Conservation (phyloP, 2,113 vertebrate genomes). For the Loxodonta africana region DNA sequence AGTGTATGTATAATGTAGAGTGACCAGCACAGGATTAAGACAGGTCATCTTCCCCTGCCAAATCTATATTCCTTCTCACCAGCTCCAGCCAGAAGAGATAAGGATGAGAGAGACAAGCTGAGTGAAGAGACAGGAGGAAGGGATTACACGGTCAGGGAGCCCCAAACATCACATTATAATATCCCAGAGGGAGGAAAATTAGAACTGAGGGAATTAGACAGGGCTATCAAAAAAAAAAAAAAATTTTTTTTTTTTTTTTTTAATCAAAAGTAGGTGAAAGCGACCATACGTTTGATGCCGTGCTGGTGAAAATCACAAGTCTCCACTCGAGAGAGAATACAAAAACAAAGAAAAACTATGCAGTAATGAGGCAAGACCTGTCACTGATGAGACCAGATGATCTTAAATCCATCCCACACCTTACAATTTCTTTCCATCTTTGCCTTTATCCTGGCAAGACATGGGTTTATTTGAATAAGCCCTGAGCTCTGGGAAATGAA, state of each 20-base stretch:
- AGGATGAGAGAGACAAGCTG: not conserved
- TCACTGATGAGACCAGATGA: not conserved
- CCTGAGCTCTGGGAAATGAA: slow-evolving; percentile 1
- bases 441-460: not conserved
- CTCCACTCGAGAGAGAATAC: not conserved
- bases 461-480: not conserved
- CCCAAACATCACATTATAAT: not conserved
- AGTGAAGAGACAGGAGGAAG: not conserved
- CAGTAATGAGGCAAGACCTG: not conserved
- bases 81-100: not conserved
- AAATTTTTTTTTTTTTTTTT: no score
- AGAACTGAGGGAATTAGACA: not conserved
- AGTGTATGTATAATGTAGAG: not conserved
- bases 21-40: not conserved
- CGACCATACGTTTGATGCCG: not conserved
- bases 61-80: not conserved
- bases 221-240: not conserved
- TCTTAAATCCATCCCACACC: not conserved
- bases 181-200: not conserved
- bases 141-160: not conserved
- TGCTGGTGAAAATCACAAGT: not conserved
- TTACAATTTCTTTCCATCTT: not conserved
- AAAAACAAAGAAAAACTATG: not conserved
- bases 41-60: not conserved
- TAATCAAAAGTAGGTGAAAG: not conserved